Conservation (phyloP, 92 coral and sea anemone genomes). For the Bergia sp. region DNA sequence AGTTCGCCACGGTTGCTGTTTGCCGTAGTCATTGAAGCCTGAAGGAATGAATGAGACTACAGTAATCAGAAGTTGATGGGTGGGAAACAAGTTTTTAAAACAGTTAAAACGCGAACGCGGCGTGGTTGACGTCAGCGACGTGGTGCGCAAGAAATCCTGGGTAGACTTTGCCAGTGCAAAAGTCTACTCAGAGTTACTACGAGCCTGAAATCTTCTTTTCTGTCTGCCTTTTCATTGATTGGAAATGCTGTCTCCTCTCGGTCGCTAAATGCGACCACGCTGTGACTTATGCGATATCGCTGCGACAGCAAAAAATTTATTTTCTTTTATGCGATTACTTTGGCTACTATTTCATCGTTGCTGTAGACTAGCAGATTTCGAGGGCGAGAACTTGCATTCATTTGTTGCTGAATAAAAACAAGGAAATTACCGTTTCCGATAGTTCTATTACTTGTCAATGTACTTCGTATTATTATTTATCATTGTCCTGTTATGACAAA, state of each 20-base stretch:
- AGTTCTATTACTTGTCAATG: no score
- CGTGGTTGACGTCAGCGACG: not conserved
- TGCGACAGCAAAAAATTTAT: conserved; percentile 48
- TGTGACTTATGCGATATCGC: not conserved
- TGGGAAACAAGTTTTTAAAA: no score
- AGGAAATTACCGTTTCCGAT: no score
- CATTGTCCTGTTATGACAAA: no score
- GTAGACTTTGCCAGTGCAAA: not conserved
- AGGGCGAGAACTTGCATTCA: no score
- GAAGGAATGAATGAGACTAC: no score
- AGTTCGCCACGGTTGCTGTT: not conserved
- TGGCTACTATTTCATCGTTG: no score
- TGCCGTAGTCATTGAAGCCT: not conserved
- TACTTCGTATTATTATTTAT: no score
- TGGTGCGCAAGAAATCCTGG: not conserved
- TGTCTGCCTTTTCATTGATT: conserved; percentile 5
- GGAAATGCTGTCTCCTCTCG: not conserved
- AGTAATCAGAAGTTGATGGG: no score
- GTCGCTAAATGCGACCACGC: not conserved
- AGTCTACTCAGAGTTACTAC: not conserved
- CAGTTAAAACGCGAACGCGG: not conserved
- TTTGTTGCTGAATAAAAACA: no score
- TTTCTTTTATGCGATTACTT: no score
- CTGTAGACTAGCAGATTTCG: no score
- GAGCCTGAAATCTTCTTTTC: not conserved